These are phyloP conservation scores for Chouioia cunea DNA, from an alignment of 2,888 invertebrate species.

Conservation along the genomic window DNA sequence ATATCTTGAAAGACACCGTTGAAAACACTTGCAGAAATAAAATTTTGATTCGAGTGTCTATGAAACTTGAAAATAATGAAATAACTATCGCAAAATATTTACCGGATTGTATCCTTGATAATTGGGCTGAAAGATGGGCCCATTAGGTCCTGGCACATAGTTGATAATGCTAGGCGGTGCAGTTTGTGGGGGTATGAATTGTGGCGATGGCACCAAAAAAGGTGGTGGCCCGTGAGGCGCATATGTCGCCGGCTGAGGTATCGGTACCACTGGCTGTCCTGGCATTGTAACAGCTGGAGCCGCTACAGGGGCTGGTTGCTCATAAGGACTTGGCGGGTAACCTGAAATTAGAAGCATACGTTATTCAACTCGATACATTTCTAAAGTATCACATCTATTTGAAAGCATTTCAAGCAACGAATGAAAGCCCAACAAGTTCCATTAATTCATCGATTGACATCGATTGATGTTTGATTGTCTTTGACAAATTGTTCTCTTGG, in stretches of 20 bases:
- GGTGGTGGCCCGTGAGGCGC: constrained; percentile 59
- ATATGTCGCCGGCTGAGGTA: constrained; percentile 57
- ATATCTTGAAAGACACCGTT: no score
- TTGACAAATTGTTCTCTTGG: no score
- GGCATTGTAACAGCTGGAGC: constrained; percentile 59
- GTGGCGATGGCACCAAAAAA: constrained; percentile 65
- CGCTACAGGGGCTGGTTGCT: constrained; percentile 61
- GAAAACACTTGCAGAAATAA: neutral
- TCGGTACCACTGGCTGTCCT: constrained; percentile 63
- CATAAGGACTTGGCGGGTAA: constrained; percentile 63
- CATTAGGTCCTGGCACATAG: constrained; percentile 65
- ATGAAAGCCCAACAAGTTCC: no score
- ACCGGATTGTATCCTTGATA: constrained; percentile 65
- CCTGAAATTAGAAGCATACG: no score
- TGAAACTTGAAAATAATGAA: neutral
- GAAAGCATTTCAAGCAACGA: no score
- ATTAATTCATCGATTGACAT: no score
- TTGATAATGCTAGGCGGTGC: constrained; percentile 66
- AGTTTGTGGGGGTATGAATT: constrained; percentile 64
- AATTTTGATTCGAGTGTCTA: neutral
- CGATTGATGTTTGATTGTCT: no score
- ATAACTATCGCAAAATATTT: no score
- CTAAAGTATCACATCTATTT: no score
- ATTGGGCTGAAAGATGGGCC: constrained; percentile 64
- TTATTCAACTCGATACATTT: no score